phyloP scores from a whole-genome alignment of 2,888 invertebrate genomes.

The Erebia aethiops region DNA sequence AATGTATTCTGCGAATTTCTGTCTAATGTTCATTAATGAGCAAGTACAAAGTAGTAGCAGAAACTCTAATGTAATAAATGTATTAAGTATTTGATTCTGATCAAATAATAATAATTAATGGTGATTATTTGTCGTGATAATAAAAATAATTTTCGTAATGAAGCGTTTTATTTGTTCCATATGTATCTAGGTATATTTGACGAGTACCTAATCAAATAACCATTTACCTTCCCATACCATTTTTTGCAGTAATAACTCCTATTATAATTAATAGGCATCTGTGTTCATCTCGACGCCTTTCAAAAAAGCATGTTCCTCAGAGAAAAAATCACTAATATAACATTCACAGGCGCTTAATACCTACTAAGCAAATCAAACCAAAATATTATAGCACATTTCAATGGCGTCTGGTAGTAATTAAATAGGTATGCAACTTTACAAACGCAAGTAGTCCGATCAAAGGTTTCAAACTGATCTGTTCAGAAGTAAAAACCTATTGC shows the following conservation, averaged over 20 bases:
- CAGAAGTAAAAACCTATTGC: constrained; percentile 10
- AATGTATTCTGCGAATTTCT: not conserved
- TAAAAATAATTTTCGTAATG: constrained; percentile 23
- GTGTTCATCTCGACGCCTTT: not conserved
- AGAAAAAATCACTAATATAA: not conserved
- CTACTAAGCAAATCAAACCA: not conserved
- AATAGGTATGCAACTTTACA: not conserved
- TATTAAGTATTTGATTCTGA: constrained; percentile 3
- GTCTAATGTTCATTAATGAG: constrained; percentile 15
- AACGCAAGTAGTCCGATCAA: not conserved
- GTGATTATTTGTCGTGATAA: constrained; percentile 24
- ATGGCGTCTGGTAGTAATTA: too few species aligned
- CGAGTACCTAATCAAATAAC: too few species aligned
- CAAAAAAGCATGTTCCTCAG: not conserved
- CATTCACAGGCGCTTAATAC: not conserved
- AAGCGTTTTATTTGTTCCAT: constrained; percentile 1
- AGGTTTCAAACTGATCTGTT: not conserved
- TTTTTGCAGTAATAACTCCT: too few species aligned
- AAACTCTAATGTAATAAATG: not conserved
- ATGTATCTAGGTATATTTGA: too few species aligned
- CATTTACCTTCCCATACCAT: too few species aligned
- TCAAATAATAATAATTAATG: not conserved
- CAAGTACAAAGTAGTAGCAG: constrained; percentile 26
- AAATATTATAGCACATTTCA: not conserved
- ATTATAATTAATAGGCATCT: too few species aligned